A percentile compares a stretch with the other conserved stretches of the same genome.
Conservation (phyloP, 2,113 vertebrate species). For the Gasterosteus nipponicus region DNA sequence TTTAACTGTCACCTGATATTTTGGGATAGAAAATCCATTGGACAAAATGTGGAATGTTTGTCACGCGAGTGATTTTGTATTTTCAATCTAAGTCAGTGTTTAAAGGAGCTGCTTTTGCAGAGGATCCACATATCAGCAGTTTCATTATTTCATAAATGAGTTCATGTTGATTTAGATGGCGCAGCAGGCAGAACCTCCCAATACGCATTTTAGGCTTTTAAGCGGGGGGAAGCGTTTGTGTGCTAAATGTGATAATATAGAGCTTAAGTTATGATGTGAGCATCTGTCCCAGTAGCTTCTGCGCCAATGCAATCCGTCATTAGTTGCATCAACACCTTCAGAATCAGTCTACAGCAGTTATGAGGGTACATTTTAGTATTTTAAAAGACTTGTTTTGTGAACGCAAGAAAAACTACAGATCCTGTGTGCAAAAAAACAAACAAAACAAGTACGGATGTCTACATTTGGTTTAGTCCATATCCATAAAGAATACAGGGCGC, state of each 20-base stretch:
- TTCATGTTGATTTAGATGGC: background rate
- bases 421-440: background rate
- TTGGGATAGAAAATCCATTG: background rate
- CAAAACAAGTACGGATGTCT: background rate
- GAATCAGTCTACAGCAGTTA: background rate
- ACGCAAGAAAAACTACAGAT: background rate
- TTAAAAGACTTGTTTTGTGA: background rate
- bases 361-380: background rate
- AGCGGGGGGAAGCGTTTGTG: background rate
- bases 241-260: background rate
- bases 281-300: background rate
- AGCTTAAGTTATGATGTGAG: background rate
- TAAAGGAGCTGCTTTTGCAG: conserved; percentile 25
- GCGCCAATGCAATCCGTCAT: background rate
- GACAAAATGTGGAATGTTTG: conserved; percentile 8
- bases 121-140: conserved; percentile 10
- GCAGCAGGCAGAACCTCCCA: background rate
- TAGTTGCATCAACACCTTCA: fast-evolving
- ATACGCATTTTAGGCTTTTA: background rate
- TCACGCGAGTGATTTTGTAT: conserved; percentile 13
- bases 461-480: background rate
- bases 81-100: conserved; percentile 21
- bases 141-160: background rate
- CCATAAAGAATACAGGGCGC: background rate
- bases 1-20: conserved; percentile 2